Evolutionary conservation across 2,888 invertebrate species (phyloP), one percentile per base, ranked within the genome.

Genomic region (Octodonta nipae): DNA sequence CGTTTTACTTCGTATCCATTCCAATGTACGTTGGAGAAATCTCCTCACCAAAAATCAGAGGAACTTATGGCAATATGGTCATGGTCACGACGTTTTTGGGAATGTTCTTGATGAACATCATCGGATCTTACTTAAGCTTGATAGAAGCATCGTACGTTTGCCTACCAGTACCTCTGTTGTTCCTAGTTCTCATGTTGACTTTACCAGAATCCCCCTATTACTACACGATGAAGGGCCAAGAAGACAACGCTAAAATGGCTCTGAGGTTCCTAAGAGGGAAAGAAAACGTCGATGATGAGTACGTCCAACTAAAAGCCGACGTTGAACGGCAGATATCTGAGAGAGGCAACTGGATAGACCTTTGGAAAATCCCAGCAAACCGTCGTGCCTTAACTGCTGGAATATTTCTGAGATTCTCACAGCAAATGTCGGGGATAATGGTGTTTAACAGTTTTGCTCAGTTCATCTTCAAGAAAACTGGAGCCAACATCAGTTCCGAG

Each of bases 181-280:
- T 73, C 47, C 54, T 74, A 15, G 30, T 70, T 11, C 58, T 66
- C 11, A 70, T 76, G 53, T 13, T 55, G 25, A 70, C 70, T 49
- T 61, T 78, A 50, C 78, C 78, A n/a, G 79, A 80, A 61, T 45
- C 49, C 5, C 56, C 55, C 1, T 55, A 55, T 33, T 54, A 41
- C 30, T 42, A 42, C 13, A 30, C 54, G 2, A 52, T 49, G 45
- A 48, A 50, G 29, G 44, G 43, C 2, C 37, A 45, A 15, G 20
- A 38, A 5, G 45, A 46, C 1, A 42, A 50, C 26, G 55, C 56
- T 2, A 41, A 40, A 32, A 34, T 33, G 7, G 44, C 51, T 1
- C 36, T 57, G 28, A 43, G 42, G 25, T 41, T 33, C 31, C 32
- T 57, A 5, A 40, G 44, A 30, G 35, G 51, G 33, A 49, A 40